These are phyloP conservation scores for Neopelma chrysocephalum DNA, from an alignment of 2,797 vertebrate genomes.

Conservation along the genomic window DNA sequence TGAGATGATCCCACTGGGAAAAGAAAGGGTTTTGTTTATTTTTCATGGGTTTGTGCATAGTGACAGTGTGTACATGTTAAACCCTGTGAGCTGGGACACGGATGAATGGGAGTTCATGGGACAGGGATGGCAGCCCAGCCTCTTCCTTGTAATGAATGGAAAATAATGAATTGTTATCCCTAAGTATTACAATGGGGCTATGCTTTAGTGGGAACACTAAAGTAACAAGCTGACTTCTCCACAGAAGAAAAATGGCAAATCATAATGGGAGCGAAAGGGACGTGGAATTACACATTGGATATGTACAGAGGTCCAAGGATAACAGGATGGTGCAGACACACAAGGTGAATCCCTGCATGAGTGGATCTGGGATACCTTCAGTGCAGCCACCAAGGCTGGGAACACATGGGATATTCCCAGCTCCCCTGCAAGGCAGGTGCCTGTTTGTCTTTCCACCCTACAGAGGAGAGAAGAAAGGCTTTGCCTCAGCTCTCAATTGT, in stretches of 20 bases:
- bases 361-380: neutral
- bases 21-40: neutral
- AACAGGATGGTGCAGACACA: neutral
- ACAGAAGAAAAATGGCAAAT: neutral
- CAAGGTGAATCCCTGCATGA: neutral
- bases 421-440: neutral
- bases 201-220: neutral
- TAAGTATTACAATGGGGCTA: neutral
- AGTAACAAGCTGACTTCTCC: neutral
- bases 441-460: neutral
- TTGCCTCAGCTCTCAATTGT: neutral
- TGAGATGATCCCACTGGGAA: constrained; percentile 84
- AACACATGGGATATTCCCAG: neutral
- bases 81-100: neutral
- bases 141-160: neutral
- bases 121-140: neutral
- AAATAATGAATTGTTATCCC: neutral
- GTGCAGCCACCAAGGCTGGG: neutral
- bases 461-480: constrained; percentile 19
- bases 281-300: neutral
- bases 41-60: neutral
- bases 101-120: neutral
- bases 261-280: neutral
- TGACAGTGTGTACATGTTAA: neutral
- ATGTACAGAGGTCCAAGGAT: neutral